These are phyloP conservation scores for Mesoclemmys tuberculata DNA, from an alignment of 2,113 vertebrate genomes.

Conservation along the genomic window DNA sequence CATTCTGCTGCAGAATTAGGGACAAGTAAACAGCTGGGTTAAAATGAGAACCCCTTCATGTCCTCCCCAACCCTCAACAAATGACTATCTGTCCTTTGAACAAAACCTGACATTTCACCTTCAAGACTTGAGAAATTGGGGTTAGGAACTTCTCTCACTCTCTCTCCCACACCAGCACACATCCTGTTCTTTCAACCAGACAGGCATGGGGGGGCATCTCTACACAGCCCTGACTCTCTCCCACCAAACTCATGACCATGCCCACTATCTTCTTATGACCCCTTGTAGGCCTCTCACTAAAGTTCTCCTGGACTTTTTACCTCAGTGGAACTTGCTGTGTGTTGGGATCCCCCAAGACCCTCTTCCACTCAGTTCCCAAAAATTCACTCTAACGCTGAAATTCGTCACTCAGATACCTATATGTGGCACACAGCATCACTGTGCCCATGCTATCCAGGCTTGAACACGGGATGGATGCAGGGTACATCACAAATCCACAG, in stretches of 20 bases:
- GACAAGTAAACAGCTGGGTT: constrained; percentile 18
- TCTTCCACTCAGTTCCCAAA: not conserved
- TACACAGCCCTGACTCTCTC: not conserved
- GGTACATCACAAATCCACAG: not conserved
- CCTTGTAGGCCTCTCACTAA: not conserved
- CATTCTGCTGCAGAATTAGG: constrained; percentile 37
- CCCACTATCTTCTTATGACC: not conserved
- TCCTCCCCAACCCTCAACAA: not conserved
- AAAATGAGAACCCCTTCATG: constrained; percentile 39
- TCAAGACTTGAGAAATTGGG: not conserved
- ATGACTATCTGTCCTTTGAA: constrained; percentile 5
- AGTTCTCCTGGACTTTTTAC: not conserved
- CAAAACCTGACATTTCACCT: not conserved
- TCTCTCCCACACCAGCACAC: too few relatives aligned
- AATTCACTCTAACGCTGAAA: not conserved
- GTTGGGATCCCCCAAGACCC: not conserved
- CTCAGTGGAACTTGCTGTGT: not conserved
- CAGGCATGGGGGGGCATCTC: not conserved
- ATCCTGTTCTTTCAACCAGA: not conserved
- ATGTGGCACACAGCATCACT: not conserved
- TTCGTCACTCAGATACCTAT: not conserved
- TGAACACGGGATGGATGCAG: not conserved
- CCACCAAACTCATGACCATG: not conserved
- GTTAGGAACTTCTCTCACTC: not conserved
- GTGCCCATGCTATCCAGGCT: not conserved